phyloP scores from a whole-genome alignment of 2,113 vertebrate species.

The Garra rufa region DNA sequence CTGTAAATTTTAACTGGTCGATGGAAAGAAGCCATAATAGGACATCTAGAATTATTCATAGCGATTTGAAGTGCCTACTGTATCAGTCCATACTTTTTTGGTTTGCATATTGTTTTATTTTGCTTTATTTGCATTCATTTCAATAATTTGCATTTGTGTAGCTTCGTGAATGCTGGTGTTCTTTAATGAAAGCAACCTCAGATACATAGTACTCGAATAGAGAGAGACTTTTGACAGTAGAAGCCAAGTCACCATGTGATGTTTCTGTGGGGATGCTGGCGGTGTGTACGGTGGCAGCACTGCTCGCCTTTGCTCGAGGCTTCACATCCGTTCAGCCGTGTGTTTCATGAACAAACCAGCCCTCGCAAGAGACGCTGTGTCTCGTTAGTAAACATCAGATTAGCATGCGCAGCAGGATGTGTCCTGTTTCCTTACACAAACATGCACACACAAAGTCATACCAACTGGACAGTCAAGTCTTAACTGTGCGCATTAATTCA shows the following conservation, averaged over 20 bases:
- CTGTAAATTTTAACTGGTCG: neutral
- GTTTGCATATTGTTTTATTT: neutral
- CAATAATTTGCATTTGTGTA: neutral
- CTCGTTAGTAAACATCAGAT: conserved; percentile 26
- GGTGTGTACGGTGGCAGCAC: neutral
- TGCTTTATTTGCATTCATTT: neutral
- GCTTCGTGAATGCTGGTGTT: neutral
- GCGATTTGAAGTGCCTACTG: no score
- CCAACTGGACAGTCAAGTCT: neutral
- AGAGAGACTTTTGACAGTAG: neutral
- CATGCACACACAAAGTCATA: conserved; percentile 34
- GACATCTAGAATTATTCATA: neutral
- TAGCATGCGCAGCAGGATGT: conserved; percentile 32
- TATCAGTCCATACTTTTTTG: neutral
- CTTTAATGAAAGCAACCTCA: neutral
- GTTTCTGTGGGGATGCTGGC: conserved; percentile 22
- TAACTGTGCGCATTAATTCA: neutral
- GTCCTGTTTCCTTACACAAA: conserved; percentile 11
- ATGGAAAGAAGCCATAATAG: neutral
- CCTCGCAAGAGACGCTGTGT: conserved; percentile 4
- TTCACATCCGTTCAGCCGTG: conserved; percentile 27
- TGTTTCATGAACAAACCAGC: conserved; percentile 37
- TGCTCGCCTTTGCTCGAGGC: conserved; percentile 3
- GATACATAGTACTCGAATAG: no score
- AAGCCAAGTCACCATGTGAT: conserved; percentile 4